Conservation (phyloP, 1,140 invertebrate species). For the Hylaeus anthracinus region DNA sequence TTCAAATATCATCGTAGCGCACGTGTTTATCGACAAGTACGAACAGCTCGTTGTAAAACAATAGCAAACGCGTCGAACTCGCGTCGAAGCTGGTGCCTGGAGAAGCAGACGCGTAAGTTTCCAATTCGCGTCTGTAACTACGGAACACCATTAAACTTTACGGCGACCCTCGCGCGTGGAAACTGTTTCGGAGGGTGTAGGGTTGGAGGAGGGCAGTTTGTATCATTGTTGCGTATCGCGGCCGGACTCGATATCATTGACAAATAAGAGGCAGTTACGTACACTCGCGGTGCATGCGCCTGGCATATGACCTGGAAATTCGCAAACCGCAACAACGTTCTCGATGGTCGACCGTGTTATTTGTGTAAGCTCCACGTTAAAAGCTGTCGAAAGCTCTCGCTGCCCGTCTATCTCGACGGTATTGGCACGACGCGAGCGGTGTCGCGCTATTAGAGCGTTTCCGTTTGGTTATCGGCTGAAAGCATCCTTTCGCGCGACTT, state of each 20-base stretch:
- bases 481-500: too few species aligned
- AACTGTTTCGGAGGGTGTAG: background rate
- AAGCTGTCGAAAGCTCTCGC: conserved; percentile 29
- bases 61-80: background rate
- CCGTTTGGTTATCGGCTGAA: background rate
- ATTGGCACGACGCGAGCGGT: conserved; percentile 15
- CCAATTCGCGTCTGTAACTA: background rate
- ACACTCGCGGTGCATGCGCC: background rate
- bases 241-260: conserved; percentile 27
- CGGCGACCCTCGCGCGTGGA: background rate
- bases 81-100: background rate
- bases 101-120: background rate
- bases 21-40: background rate
- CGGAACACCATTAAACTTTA: conserved; percentile 18
- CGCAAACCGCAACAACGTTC: background rate
- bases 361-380: conserved; percentile 9
- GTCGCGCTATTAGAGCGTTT: conserved; percentile 19
- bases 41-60: background rate
- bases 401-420: conserved; percentile 11
- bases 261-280: conserved; percentile 30
- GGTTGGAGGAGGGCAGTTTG: background rate
- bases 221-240: conserved; percentile 10
- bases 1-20: too few species aligned
- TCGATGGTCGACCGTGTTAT: conserved; percentile 8
- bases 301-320: background rate